A percentile compares a stretch with the other conserved stretches of the same genome.
Conservation (phyloP, 2,888 invertebrate genomes). For the Epinotia brunnichana region DNA sequence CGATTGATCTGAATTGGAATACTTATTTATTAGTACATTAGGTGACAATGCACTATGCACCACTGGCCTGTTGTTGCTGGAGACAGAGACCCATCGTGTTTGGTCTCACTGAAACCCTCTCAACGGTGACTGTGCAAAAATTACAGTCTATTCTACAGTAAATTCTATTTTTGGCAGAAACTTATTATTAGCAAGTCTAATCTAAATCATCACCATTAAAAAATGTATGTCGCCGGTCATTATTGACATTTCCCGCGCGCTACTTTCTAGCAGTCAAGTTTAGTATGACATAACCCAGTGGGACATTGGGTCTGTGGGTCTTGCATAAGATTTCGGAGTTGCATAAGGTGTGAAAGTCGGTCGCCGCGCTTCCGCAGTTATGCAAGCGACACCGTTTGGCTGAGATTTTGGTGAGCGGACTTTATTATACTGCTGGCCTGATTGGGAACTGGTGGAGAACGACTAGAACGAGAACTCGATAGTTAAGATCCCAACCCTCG, state of each 20-base stretch:
- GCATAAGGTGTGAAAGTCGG: conserved; percentile 78
- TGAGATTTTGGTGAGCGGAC: conserved; percentile 35
- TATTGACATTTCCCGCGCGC: conserved; percentile 74
- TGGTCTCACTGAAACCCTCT: too few species aligned
- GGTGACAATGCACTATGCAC: too few species aligned
- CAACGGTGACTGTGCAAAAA: too few species aligned
- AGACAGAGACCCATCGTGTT: too few species aligned
- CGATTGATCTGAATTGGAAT: too few species aligned
- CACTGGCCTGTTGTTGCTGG: too few species aligned
- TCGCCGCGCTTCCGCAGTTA: conserved; percentile 73
- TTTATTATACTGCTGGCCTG: conserved; percentile 3
- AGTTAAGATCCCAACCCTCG: background rate
- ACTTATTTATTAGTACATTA: too few species aligned
- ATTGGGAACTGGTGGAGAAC: conserved; percentile 27
- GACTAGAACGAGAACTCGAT: conserved; percentile 5
- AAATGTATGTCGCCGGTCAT: conserved; percentile 35
- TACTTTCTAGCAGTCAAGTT: conserved; percentile 79
- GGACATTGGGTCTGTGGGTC: conserved; percentile 79
- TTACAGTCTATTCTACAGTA: too few species aligned
- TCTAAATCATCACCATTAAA: conserved; percentile 7
- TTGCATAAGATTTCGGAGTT: conserved; percentile 74
- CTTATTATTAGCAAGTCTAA: too few species aligned
- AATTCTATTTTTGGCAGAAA: too few species aligned
- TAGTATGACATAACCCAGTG: conserved; percentile 74
- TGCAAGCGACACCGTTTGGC: conserved; percentile 65